These are phyloP conservation scores for Lytechinus pictus DNA, from an alignment of 35 echinoderm and acorn worm species.

Conservation along the genomic window DNA sequence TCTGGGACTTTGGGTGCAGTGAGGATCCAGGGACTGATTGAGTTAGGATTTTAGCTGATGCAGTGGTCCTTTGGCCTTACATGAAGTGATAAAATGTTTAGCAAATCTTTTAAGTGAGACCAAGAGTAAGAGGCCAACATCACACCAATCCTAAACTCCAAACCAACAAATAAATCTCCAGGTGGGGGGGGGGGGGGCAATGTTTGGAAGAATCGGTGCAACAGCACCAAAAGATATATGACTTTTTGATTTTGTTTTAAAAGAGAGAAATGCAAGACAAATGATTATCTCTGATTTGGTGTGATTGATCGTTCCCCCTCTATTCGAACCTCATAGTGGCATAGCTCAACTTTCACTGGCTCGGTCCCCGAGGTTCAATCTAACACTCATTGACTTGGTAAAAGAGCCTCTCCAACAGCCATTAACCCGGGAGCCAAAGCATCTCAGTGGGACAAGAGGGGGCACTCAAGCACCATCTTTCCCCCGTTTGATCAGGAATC, in stretches of 20 bases:
- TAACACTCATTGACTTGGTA: background rate
- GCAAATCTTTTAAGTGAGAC: too few species aligned
- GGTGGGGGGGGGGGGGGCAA: too few species aligned
- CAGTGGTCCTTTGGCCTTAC: too few species aligned
- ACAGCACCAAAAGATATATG: background rate
- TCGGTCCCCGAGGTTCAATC: background rate
- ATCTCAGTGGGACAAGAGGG: background rate
- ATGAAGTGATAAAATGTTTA: too few species aligned
- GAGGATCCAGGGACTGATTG: too few species aligned
- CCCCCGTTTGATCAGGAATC: slow-evolving; percentile 15
- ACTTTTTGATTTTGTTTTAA: background rate
- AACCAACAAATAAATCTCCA: too few species aligned
- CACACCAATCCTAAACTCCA: too few species aligned
- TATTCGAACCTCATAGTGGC: background rate
- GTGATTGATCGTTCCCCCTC: background rate
- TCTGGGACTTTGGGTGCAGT: too few species aligned
- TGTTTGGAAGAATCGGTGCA: too few species aligned
- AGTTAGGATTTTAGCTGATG: too few species aligned
- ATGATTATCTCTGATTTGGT: background rate
- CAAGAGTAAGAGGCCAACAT: too few species aligned
- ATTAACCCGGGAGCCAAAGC: background rate
- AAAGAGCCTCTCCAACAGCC: background rate
- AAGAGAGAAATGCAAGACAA: background rate
- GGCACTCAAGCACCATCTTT: background rate
- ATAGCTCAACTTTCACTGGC: background rate